Base-by-base conservation (phyloP, 2,113 vertebrate genomes). In the Willisornis vidua region DNA sequence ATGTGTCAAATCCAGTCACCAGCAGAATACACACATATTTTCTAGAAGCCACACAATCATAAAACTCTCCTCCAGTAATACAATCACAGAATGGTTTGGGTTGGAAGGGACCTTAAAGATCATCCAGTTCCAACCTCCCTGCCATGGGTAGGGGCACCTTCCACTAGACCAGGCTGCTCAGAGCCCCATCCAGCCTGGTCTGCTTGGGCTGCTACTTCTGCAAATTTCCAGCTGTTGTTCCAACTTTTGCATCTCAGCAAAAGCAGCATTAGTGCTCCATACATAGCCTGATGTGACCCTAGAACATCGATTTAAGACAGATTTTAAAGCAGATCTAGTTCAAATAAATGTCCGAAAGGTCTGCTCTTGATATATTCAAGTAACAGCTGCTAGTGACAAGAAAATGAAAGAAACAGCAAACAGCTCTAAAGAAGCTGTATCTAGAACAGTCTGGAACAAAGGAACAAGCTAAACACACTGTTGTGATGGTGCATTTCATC, bases 261-360 rank as follows among this genome's bases (percentile, higher is more conserved):
- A 70, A 78, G 33, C 39, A 85, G 46, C 12, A 19, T n/a, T 26
- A 87, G 8, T 25, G 10, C 11, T 57, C 74, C 57, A 35, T 31
- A 33, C 28, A 8, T 3, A 39, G 23, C 26, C 80, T 77, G 45
- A 78, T 37, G 43, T 68, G 70, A 91, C 89, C 33, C 14, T 25
- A 78, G 41, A 20, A 24, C 19, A 29, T 39, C 68, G 62, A 91
- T 73, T 71, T 82, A 79, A n/a, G 65, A 23, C 43, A 89, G 59
- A 74, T 90, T 88, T 86, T 72, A 62, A 80, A 86, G 52, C 29
- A 46, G 37, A 72, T 52, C 31, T 62, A 87, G 28, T 55, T 71
- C 72, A 89, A 94, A 57, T 71, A 74, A 58, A 85, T 57, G 51
- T 87, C 66, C 85, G 81, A 75, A 62, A 90, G 68, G 11, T 35